A percentile compares a stretch with the other conserved stretches of the same genome.
phyloP scores from a whole-genome alignment of 2,113 vertebrate species.

The Dunckerocampus dactyliophorus region DNA sequence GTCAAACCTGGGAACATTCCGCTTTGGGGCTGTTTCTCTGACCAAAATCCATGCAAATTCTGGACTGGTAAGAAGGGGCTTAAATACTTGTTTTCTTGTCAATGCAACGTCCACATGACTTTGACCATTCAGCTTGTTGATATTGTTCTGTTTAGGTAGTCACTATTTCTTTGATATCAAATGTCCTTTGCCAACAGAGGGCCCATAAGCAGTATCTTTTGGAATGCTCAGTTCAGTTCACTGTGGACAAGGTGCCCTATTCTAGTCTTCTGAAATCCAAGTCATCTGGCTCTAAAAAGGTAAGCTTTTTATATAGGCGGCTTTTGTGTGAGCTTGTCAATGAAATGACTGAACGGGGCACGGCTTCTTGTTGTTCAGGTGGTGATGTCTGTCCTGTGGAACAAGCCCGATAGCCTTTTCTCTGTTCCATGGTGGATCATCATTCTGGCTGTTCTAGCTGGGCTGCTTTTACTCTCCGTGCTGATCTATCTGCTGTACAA shows the following conservation, averaged over 20 bases:
- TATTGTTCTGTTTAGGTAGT: not conserved
- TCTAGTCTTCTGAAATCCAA: conserved; percentile 72
- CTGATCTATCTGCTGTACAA: conserved; percentile 91
- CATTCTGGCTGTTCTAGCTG: conserved; percentile 81
- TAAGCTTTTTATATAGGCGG: conserved; percentile 20
- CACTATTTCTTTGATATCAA: too few species aligned
- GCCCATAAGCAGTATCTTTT: conserved; percentile 71
- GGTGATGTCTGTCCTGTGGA: conserved; percentile 78
- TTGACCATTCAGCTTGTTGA: too few species aligned
- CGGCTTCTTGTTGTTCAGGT: conserved; percentile 64
- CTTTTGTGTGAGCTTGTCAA: not conserved
- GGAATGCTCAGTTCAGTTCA: conserved; percentile 78
- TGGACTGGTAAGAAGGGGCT: too few species aligned
- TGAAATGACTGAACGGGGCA: too few species aligned
- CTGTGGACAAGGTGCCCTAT: conserved; percentile 81
- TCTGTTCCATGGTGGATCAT: conserved; percentile 87
- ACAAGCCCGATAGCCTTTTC: conserved; percentile 75
- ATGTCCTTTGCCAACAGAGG: conserved; percentile 57
- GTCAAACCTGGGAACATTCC: too few species aligned
- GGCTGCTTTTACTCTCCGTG: conserved; percentile 81
- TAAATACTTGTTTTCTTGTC: too few species aligned
- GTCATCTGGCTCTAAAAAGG: conserved; percentile 74
- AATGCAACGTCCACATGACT: too few species aligned
- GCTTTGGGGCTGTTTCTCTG: too few species aligned
- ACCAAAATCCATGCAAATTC: too few species aligned